Evolutionary conservation across 2,797 vertebrate species (phyloP).

Genomic region (Diplodus puntazzo): DNA sequence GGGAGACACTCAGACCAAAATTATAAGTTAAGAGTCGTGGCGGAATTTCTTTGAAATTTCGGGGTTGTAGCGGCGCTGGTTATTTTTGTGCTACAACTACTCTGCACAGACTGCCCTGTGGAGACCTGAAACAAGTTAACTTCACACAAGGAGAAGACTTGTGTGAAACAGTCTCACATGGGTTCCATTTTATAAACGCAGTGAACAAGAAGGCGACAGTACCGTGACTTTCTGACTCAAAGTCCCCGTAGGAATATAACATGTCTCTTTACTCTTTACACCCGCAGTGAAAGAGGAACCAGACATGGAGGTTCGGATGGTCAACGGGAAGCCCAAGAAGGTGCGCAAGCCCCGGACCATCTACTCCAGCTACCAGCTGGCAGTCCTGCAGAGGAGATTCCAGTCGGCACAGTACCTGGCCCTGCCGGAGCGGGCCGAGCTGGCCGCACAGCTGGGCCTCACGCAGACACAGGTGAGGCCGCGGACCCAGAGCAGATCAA

Average conservation of each 20-base stretch:
- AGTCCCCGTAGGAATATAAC: neutral
- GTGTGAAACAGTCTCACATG: neutral
- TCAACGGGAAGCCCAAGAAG: conserved; percentile 95
- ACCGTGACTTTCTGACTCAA: neutral
- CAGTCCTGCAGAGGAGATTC: conserved; percentile 92
- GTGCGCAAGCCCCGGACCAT: conserved; percentile 94
- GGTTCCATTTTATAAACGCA: neutral
- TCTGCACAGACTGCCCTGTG: conserved; percentile 22
- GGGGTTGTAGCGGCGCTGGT: conserved; percentile 54
- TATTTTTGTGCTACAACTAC: conserved; percentile 67
- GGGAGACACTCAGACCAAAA: conserved; percentile 79
- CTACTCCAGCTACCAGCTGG: conserved; percentile 95
- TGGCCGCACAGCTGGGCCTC: conserved; percentile 93
- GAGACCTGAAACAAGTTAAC: neutral
- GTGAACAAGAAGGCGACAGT: neutral
- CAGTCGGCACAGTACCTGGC: conserved; percentile 95
- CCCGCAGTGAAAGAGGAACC: conserved; percentile 91
- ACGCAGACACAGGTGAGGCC: conserved; percentile 91
- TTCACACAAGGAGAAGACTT: conserved; percentile 2
- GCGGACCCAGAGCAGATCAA: neutral
- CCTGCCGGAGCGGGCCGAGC: conserved; percentile 92
- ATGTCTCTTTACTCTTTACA: neutral
- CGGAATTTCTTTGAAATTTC: conserved; percentile 83
- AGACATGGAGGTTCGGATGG: conserved; percentile 92
- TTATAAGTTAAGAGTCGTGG: conserved; percentile 75